Conservation (phyloP, 2,113 vertebrate species). For the Semnornis frantzii region DNA sequence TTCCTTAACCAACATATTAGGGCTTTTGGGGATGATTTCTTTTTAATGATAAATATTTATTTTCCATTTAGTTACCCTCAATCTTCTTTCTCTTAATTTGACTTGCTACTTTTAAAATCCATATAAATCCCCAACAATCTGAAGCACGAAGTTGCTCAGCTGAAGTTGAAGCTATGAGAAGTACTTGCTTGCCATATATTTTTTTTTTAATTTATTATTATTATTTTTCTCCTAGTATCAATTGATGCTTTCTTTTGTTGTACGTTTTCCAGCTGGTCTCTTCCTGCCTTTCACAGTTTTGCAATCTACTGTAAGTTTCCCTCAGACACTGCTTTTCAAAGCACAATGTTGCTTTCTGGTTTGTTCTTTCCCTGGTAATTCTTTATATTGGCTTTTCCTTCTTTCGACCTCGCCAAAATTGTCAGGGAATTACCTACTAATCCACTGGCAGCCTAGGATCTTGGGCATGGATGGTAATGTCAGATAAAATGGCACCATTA, state of each 20-base stretch:
- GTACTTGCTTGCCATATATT: background rate
- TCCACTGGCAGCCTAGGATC: background rate
- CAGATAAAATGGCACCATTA: background rate
- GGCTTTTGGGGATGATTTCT: too few species aligned
- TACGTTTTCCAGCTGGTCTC: background rate
- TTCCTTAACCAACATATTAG: background rate
- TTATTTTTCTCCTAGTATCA: background rate
- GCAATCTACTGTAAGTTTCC: background rate
- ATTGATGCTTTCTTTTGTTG: background rate
- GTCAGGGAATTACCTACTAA: background rate
- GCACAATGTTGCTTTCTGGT: background rate
- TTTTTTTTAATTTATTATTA: background rate
- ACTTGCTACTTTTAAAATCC: background rate
- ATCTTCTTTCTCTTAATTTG: background rate
- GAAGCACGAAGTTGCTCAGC: background rate
- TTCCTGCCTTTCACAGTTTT: background rate
- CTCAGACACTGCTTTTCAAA: background rate
- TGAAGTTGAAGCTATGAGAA: background rate
- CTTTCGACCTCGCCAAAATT: background rate
- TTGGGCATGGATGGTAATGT: background rate
- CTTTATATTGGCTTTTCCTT: background rate
- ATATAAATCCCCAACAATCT: background rate
- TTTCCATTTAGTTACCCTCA: background rate
- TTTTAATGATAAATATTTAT: background rate
- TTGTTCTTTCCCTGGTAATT: background rate